phyloP scores from a whole-genome alignment of 2,888 invertebrate species.

The Drosophila robusta region DNA sequence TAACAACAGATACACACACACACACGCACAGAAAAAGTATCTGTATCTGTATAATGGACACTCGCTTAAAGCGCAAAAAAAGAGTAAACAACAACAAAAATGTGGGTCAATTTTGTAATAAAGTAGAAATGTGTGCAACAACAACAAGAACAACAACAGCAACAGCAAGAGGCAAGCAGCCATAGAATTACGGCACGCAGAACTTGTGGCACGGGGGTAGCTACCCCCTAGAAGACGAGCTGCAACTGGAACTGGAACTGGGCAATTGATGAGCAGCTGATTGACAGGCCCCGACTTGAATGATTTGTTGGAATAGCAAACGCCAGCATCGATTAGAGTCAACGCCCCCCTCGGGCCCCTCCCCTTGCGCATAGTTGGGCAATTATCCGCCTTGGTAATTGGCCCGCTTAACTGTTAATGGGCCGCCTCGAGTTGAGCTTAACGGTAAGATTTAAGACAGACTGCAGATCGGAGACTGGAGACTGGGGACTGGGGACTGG shows the following conservation, averaged over 20 bases:
- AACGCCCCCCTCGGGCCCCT: background rate
- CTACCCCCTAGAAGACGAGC: constrained; percentile 3
- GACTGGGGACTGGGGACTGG: constrained; percentile 19
- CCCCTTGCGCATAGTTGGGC: constrained; percentile 21
- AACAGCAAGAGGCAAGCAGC: constrained; percentile 37
- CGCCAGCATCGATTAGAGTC: constrained; percentile 16
- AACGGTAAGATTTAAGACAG: constrained; percentile 62
- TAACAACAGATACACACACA: constrained; percentile 57
- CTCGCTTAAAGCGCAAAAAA: constrained; percentile 48
- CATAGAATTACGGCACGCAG: constrained; percentile 56
- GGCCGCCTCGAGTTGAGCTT: constrained; percentile 72
- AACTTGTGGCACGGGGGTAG: constrained; percentile 16
- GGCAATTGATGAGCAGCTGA: constrained; percentile 45
- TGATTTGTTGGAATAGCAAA: constrained; percentile 25
- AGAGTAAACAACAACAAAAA: constrained; percentile 63
- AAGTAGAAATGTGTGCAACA: constrained; percentile 59
- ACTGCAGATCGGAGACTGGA: constrained; percentile 19
- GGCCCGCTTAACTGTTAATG: constrained; percentile 80
- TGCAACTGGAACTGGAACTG: constrained; percentile 7
- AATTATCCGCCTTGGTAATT: constrained; percentile 74
- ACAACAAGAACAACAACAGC: constrained; percentile 25
- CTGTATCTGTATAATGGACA: constrained; percentile 55
- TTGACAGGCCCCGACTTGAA: constrained; percentile 46
- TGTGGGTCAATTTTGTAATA: constrained; percentile 83
- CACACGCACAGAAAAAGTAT: constrained; percentile 14